Conservation (phyloP, 2,888 invertebrate species). For the Lordiphosa fenestrarum region DNA sequence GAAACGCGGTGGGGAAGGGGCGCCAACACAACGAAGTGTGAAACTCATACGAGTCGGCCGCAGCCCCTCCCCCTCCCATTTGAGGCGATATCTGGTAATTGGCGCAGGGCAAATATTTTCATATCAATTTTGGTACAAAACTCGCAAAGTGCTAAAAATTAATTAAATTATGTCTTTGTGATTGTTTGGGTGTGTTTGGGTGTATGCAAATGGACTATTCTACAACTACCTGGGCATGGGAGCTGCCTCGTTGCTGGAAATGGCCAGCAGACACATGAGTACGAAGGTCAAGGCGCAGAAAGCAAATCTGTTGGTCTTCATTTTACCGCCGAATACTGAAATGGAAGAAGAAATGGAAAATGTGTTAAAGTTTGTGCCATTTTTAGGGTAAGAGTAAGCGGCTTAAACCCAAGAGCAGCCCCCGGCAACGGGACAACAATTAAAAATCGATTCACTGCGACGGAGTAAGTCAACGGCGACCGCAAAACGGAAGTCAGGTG, state of each 20-base stretch:
- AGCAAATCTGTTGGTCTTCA: slow-evolving; percentile 74
- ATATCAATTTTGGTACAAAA: slow-evolving; percentile 24
- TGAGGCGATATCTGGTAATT: slow-evolving; percentile 38
- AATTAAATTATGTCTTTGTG: slow-evolving; percentile 40
- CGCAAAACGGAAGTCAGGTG: slow-evolving; percentile 54
- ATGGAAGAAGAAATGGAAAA: slow-evolving; percentile 4
- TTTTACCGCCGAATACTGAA: slow-evolving; percentile 53
- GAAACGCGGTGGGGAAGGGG: slow-evolving; percentile 4
- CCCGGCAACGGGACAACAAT: slow-evolving; percentile 30
- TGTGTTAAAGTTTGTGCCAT: background rate
- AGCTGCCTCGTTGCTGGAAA: slow-evolving; percentile 77
- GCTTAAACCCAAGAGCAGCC: slow-evolving; percentile 1
- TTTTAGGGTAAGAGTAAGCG: background rate
- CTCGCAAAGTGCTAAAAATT: slow-evolving; percentile 40
- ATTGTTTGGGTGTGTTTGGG: background rate
- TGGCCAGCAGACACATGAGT: slow-evolving; percentile 72
- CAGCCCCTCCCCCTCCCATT: background rate
- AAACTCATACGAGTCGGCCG: slow-evolving; percentile 9
- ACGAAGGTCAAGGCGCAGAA: slow-evolving; percentile 70
- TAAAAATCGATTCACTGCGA: slow-evolving; percentile 54
- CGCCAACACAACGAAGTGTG: slow-evolving; percentile 29
- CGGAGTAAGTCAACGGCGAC: slow-evolving; percentile 14
- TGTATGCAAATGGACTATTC: slow-evolving; percentile 21
- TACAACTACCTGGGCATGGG: slow-evolving; percentile 81
- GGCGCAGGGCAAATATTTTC: slow-evolving; percentile 50